A percentile compares a stretch with the other conserved stretches of the same genome.
Evolutionary conservation across 2,113 vertebrate species (phyloP).

Genomic region (Equus quagga): DNA sequence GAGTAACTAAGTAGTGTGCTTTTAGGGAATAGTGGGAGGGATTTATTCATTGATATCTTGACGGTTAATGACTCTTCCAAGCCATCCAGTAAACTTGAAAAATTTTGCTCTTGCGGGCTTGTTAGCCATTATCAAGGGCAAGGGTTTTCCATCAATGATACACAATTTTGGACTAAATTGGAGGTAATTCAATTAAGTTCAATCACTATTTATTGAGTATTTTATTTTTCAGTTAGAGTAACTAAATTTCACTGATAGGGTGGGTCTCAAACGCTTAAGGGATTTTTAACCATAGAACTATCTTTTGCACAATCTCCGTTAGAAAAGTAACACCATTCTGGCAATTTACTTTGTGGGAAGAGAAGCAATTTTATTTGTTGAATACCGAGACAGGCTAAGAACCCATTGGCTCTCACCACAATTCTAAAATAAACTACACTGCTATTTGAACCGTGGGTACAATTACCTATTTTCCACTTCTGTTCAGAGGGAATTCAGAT

Average conservation of each 20-base stretch:
- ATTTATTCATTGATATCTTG: neutral
- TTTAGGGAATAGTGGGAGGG: neutral
- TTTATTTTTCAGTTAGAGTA: neutral
- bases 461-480: conserved; percentile 55
- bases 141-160: neutral
- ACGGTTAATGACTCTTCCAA: neutral
- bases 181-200: neutral
- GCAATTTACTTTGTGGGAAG: neutral
- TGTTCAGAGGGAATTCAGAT: conserved; percentile 53
- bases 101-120: neutral
- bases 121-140: neutral
- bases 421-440: conserved; percentile 49
- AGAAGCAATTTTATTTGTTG: conserved; percentile 50
- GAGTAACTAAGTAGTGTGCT: neutral
- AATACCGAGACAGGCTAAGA: neutral
- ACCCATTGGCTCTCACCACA: neutral
- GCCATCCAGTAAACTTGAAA: neutral
- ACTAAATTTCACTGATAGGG: neutral
- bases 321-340: conserved; percentile 16
- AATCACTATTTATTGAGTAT: neutral
- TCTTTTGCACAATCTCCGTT: conserved; percentile 17
- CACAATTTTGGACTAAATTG: neutral
- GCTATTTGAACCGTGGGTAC: conserved; percentile 33
- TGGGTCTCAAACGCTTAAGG: neutral
- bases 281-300: conserved; percentile 2